Evolutionary conservation across 2,797 vertebrate species (phyloP).

Genomic region (Myotis pilosus): DNA sequence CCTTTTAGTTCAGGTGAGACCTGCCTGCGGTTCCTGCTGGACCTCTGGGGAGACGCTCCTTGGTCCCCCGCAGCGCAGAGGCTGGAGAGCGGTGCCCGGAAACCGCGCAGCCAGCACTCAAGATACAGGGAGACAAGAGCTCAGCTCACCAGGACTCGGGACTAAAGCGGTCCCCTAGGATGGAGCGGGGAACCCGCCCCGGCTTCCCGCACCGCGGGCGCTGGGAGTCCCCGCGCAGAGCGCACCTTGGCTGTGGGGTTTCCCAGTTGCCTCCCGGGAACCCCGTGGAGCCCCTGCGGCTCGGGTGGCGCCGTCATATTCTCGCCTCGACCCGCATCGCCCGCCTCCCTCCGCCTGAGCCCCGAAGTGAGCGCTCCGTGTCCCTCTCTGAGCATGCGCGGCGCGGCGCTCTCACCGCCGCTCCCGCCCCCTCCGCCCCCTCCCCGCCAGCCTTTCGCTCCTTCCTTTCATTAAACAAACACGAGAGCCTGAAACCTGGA

Average conservation of each 20-base stretch:
- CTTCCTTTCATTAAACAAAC: conserved; percentile 74
- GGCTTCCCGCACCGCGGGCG: background rate
- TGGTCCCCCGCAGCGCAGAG: background rate
- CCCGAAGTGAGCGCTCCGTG: background rate
- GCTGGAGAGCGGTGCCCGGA: background rate
- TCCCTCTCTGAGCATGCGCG: conserved; percentile 77
- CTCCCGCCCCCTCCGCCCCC: background rate
- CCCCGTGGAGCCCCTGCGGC: background rate
- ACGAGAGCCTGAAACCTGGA: conserved; percentile 68
- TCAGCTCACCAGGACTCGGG: background rate
- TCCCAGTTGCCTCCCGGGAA: background rate
- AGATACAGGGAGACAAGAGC: background rate
- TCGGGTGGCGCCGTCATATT: background rate
- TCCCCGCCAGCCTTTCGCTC: conserved; percentile 55
- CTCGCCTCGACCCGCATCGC: background rate
- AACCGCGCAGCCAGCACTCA: background rate
- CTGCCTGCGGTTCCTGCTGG: background rate
- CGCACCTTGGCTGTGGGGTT: background rate
- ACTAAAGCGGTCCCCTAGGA: background rate
- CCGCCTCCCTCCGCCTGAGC: background rate
- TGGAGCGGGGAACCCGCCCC: background rate
- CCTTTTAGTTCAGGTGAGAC: background rate
- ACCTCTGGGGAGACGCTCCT: background rate
- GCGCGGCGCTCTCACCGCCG: background rate
- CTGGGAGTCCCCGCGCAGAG: background rate